Conservation (phyloP, 2,888 invertebrate species). For the Ecdyonurus torrentis region DNA sequence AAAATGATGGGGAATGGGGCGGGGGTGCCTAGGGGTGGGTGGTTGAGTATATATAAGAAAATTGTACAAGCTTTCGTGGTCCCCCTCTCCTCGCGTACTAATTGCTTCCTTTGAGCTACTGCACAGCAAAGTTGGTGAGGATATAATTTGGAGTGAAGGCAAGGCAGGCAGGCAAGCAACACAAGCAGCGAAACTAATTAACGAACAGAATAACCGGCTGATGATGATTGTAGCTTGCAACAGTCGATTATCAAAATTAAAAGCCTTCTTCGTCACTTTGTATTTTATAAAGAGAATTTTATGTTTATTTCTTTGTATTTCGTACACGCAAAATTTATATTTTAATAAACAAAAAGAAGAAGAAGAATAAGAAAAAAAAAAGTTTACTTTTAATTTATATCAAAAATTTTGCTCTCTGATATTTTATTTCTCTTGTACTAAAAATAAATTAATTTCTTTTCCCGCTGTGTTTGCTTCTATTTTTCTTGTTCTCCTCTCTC, state of each 20-base stretch:
- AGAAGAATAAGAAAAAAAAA: no score
- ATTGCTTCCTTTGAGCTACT: neutral
- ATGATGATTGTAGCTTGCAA: neutral
- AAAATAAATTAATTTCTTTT: no score
- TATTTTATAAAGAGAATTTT: neutral
- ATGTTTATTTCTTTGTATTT: no score
- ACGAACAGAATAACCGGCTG: neutral
- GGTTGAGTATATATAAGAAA: neutral
- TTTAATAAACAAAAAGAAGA: no score
- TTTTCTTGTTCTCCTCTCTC: no score
- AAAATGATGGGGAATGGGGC: no score
- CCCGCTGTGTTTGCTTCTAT: no score
- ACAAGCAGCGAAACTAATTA: neutral
- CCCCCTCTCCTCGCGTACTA: neutral
- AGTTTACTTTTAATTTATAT: no score
- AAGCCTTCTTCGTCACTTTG: neutral
- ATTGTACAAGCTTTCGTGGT: neutral
- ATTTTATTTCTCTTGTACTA: no score
- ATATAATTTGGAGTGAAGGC: neutral
- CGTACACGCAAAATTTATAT: no score
- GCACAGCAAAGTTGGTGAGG: neutral
- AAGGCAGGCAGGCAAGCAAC: neutral
- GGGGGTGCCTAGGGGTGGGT: neutral
- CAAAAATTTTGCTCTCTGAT: no score
- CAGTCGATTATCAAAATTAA: neutral